Percentiles rank a stretch among this genome's conserved stretches.
Evolutionary conservation across 1,140 invertebrate species (phyloP).

Genomic region (Acromyrmex charruanus): DNA sequence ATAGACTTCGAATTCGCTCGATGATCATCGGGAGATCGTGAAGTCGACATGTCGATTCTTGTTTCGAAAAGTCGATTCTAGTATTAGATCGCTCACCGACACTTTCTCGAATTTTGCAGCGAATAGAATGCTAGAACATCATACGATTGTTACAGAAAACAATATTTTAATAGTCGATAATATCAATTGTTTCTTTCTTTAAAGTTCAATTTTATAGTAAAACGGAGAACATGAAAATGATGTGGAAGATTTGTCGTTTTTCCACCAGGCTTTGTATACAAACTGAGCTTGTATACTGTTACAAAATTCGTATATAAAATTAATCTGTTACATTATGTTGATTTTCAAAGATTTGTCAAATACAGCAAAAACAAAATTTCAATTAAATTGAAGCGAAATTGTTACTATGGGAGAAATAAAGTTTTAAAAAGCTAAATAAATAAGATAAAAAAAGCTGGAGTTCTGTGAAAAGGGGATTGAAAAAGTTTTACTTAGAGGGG

Average conservation of each 20-base stretch:
- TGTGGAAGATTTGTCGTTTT: neutral
- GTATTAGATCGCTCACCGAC: neutral
- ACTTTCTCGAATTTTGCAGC: neutral
- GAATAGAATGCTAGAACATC: neutral
- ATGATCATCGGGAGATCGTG: neutral
- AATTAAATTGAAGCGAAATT: too few species aligned
- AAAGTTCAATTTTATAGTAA: neutral
- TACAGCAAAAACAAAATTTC: too few species aligned
- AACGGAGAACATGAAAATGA: neutral
- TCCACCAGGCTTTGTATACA: neutral
- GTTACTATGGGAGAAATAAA: neutral
- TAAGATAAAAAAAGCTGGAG: neutral
- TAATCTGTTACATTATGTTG: too few species aligned
- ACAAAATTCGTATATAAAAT: too few species aligned
- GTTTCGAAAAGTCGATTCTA: neutral
- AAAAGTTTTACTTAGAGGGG: neutral
- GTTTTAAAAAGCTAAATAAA: neutral
- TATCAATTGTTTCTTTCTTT: neutral
- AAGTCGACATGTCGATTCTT: neutral
- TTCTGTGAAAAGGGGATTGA: neutral
- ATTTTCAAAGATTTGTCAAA: too few species aligned
- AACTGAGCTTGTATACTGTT: too few species aligned
- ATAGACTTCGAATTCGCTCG: neutral
- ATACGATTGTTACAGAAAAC: neutral
- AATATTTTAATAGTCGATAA: neutral